Percentiles rank a stretch among this genome's conserved stretches.
These are phyloP conservation scores for Xylota segnis DNA, from an alignment of 2,888 invertebrate species.

Conservation along the genomic window DNA sequence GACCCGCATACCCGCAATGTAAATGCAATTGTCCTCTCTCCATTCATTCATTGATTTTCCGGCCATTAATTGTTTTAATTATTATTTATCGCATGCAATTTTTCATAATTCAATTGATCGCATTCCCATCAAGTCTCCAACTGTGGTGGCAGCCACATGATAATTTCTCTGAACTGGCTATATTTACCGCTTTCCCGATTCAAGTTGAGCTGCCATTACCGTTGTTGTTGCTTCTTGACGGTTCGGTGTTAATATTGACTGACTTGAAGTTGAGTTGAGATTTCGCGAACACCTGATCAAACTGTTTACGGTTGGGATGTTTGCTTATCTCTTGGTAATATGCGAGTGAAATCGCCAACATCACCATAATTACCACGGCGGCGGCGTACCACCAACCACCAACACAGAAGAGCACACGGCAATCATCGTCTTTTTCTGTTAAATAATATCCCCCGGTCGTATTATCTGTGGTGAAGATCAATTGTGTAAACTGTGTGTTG, in stretches of 20 bases:
- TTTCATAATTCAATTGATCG: slow-evolving; percentile 72
- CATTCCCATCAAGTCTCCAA: slow-evolving; percentile 39
- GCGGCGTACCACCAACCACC: no score
- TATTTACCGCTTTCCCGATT: slow-evolving; percentile 63
- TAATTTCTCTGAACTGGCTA: slow-evolving; percentile 64
- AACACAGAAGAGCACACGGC: slow-evolving; percentile 7
- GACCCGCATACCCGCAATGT: background rate
- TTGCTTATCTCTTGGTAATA: slow-evolving; percentile 76
- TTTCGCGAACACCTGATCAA: slow-evolving; percentile 77
- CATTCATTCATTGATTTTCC: slow-evolving; percentile 73
- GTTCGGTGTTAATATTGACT: slow-evolving; percentile 55
- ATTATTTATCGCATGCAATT: slow-evolving; percentile 72
- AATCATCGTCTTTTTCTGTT: slow-evolving; percentile 45
- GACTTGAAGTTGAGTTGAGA: slow-evolving; percentile 58
- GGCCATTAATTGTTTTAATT: slow-evolving; percentile 73
- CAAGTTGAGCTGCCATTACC: background rate
- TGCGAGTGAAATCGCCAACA: slow-evolving; percentile 67
- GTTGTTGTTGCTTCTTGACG: slow-evolving; percentile 40
- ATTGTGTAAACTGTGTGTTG: slow-evolving; percentile 63
- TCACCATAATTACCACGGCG: slow-evolving; percentile 63
- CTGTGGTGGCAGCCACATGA: slow-evolving; percentile 27
- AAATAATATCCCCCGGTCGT: slow-evolving; percentile 46
- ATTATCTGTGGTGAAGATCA: slow-evolving; percentile 69
- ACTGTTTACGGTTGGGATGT: slow-evolving; percentile 70
- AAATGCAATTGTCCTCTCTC: slow-evolving; percentile 51